These are phyloP conservation scores for Selene dorsalis DNA, from an alignment of 2,797 vertebrate species.

Conservation along the genomic window DNA sequence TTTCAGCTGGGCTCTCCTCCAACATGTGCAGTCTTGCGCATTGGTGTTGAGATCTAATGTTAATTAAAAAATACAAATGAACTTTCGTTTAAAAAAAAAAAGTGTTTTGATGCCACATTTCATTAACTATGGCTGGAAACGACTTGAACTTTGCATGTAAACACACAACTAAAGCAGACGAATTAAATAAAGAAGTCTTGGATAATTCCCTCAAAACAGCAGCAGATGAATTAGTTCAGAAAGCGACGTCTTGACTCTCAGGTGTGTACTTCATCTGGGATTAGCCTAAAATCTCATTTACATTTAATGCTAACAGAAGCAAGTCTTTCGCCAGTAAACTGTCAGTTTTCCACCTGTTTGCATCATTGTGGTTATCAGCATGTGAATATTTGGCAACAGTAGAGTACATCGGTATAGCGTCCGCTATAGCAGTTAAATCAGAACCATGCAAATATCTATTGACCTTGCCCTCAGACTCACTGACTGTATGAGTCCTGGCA, in stretches of 20 bases:
- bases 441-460: background rate
- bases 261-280: slow-evolving; percentile 20
- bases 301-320: slow-evolving; percentile 17
- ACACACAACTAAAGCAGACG: background rate
- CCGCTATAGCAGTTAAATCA: slow-evolving; percentile 19
- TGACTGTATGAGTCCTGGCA: slow-evolving; percentile 23
- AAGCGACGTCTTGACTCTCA: slow-evolving; percentile 22
- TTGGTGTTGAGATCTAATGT: slow-evolving; percentile 3
- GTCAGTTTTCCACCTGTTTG: slow-evolving; percentile 15
- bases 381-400: slow-evolving; percentile 5
- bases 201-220: slow-evolving; percentile 13
- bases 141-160: slow-evolving; percentile 8
- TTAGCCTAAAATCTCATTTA: slow-evolving; percentile 30
- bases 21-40: slow-evolving; percentile 26
- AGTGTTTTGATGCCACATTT: slow-evolving; percentile 13
- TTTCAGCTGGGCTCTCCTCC: background rate
- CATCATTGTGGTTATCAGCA: slow-evolving; percentile 19
- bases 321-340: slow-evolving; percentile 27
- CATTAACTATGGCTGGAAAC: background rate
- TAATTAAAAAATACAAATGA: slow-evolving; percentile 17
- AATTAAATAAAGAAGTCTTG: slow-evolving; percentile 3
- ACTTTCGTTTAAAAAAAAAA: background rate
- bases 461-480: slow-evolving; percentile 4
- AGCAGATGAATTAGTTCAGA: slow-evolving; percentile 24
- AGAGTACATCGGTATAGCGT: background rate